Percentiles rank a stretch among this genome's conserved stretches.
These are phyloP conservation scores for Setophaga petechia DNA, from an alignment of 2,113 vertebrate species.

Conservation along the genomic window DNA sequence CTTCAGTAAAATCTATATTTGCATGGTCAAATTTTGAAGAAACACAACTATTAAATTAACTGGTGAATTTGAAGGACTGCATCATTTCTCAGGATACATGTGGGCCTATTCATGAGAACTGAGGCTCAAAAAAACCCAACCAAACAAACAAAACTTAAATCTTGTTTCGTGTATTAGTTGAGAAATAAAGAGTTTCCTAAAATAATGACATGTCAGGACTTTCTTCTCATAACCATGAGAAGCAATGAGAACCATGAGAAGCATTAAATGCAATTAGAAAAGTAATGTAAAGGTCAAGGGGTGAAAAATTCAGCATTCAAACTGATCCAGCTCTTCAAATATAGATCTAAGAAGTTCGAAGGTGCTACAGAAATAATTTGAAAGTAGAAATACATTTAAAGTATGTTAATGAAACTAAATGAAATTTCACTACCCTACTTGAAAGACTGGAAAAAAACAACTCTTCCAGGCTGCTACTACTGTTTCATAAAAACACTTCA, in stretches of 20 bases:
- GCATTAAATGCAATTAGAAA: background rate
- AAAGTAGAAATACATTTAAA: background rate
- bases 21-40: constrained; percentile 4
- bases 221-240: background rate
- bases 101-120: background rate
- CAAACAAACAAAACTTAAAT: background rate
- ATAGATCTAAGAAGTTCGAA: background rate
- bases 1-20: background rate
- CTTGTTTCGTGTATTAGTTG: background rate
- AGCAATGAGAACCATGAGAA: background rate
- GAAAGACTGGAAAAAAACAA: background rate
- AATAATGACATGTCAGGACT: background rate
- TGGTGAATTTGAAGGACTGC: background rate
- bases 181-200: background rate
- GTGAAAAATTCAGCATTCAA: background rate
- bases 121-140: background rate
- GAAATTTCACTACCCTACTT: background rate
- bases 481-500: background rate
- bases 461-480: background rate
- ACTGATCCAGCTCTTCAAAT: background rate
- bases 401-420: background rate
- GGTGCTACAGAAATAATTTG: background rate
- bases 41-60: background rate
- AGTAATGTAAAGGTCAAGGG: background rate
- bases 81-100: background rate